Percentiles rank a stretch among this genome's conserved stretches.
Evolutionary conservation across 1,140 invertebrate species (phyloP).

Genomic region (Drosophila mauritiana): DNA sequence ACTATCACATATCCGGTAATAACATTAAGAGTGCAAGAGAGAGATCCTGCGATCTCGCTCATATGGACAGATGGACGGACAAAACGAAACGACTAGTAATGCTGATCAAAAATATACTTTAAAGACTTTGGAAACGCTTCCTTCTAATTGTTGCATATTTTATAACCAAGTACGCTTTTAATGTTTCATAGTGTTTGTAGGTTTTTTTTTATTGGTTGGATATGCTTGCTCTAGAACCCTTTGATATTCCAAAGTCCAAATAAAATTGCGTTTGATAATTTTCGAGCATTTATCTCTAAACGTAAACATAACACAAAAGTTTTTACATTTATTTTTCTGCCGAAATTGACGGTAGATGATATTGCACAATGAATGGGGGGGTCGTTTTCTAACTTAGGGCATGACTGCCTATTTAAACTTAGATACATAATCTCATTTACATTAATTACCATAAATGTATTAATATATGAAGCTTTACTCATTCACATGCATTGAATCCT

Average conservation of each 20-base stretch:
- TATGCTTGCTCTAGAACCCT: not conserved
- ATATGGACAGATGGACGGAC: too few species aligned
- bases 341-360: slow-evolving; percentile 16
- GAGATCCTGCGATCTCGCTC: too few species aligned
- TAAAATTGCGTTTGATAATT: slow-evolving; percentile 11
- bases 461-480: not conserved
- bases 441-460: slow-evolving; percentile 6
- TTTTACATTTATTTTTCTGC: slow-evolving; percentile 35
- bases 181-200: too few species aligned
- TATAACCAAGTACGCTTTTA: too few species aligned
- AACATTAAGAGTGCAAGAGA: too few species aligned
- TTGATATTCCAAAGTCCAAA: not conserved
- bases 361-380: slow-evolving; percentile 30
- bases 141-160: too few species aligned
- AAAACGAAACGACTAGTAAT: too few species aligned
- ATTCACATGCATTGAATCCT: slow-evolving; percentile 37
- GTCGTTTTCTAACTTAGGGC: not conserved
- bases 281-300: slow-evolving; percentile 26
- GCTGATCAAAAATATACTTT: too few species aligned
- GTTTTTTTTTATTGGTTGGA: not conserved
- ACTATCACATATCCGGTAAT: too few species aligned
- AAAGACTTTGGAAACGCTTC: too few species aligned
- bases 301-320: slow-evolving; percentile 39
- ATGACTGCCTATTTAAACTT: slow-evolving; percentile 7
- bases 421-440: slow-evolving; percentile 34